Evolutionary conservation across 23 tunicate species (phyloP).

Genomic region (Halocynthia roretzi): DNA sequence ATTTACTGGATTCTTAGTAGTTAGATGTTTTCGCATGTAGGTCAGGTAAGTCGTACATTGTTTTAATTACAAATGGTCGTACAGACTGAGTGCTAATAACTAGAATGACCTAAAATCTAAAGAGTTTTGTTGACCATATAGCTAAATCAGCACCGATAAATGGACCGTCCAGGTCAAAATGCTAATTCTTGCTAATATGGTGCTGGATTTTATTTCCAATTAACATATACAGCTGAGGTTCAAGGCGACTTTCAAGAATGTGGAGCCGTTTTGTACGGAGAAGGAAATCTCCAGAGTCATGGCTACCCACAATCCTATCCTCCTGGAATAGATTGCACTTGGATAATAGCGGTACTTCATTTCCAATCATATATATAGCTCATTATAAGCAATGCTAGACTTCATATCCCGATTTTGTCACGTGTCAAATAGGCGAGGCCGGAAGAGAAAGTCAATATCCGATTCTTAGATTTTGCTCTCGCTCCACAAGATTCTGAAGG

Average conservation of each 20-base stretch:
- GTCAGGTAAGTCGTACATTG: too few species aligned
- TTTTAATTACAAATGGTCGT: too few species aligned
- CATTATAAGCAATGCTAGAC: too few species aligned
- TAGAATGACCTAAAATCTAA: too few species aligned
- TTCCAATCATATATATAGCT: background rate
- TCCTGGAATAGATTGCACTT: constrained; percentile 37
- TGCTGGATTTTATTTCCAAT: too few species aligned
- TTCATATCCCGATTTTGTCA: background rate
- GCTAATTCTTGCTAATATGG: too few species aligned
- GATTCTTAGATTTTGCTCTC: constrained; percentile 2
- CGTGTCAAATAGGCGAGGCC: background rate
- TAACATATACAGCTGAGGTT: background rate
- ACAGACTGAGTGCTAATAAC: too few species aligned
- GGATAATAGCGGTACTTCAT: constrained; percentile 58
- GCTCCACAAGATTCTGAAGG: constrained; percentile 3
- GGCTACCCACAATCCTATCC: constrained; percentile 61
- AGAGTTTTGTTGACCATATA: too few species aligned
- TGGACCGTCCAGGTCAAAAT: too few species aligned
- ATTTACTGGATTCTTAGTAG: too few species aligned
- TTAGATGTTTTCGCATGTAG: too few species aligned
- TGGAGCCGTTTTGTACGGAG: constrained; percentile 42
- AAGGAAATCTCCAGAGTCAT: constrained; percentile 49
- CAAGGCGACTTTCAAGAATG: constrained; percentile 33
- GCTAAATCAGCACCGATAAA: too few species aligned
- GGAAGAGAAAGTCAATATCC: constrained; percentile 1